Evolutionary conservation across 2,888 invertebrate genomes (phyloP), one percentile per base, ranked within the genome.

Genomic region (Conops quadrifasciatus): DNA sequence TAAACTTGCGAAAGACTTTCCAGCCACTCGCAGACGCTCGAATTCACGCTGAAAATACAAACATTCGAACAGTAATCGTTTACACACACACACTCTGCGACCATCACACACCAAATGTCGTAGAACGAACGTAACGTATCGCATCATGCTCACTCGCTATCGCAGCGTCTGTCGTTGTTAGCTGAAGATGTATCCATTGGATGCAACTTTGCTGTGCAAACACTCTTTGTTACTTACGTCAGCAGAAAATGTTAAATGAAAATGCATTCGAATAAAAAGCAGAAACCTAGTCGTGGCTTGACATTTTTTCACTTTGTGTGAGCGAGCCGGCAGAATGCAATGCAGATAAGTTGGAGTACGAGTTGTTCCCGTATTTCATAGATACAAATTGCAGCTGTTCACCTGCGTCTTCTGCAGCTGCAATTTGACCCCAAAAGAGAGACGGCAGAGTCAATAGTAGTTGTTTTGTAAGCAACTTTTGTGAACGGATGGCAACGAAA

Each of bases 221-320:
- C 21, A 53, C 13, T 9, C 24, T n/a, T n/a, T 53, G 53, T n/a
- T 21, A 53, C 19, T 21, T 21, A 53, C 53, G 53, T 53, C 53
- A 53, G 53, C 53, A 53, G 21, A 19, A 53, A 53, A 24, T 24
- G 53, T 53, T 53, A 53, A 53, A 53, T 53, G 21, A 53, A 53
- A 53, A 53, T 7, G 53, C 19, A 53, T 53, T n/a, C 53, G 53
- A 5, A 49, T 49, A 19, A 53, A 53, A 21, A n/a, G n/a, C n/a
- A n/a, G 19, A 21, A 53, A 53, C 5, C 21, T 15, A 19, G 45
- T 43, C 9, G 45, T 43, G 45, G 45, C 7, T 53, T 53, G 53
- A 53, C 53, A 53, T 53, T 53, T 53, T 24, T 1, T 53, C 21
- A 21, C 53, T 19, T 53, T 53, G 24, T 53, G 13, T 19, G 24